These are phyloP conservation scores for Cepaea hortensis DNA, from an alignment of 2,888 invertebrate genomes.

Conservation along the genomic window DNA sequence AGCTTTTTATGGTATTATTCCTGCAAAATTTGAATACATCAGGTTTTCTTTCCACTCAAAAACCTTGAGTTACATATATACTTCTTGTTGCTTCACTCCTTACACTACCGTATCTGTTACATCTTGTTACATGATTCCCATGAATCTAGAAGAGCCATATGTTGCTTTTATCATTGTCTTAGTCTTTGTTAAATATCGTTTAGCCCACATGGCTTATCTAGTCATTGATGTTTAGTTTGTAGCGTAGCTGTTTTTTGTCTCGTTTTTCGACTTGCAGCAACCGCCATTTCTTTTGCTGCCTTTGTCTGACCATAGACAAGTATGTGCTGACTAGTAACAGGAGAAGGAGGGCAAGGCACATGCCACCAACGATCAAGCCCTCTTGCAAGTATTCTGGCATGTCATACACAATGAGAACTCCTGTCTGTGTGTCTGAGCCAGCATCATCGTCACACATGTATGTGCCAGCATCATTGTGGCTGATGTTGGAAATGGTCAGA, in stretches of 20 bases:
- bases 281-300: background rate
- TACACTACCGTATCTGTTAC: no score
- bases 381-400: constrained; percentile 32
- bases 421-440: background rate
- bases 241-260: background rate
- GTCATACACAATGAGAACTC: constrained; percentile 23
- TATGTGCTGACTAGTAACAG: background rate
- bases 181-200: no score
- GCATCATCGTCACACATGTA: constrained; percentile 15
- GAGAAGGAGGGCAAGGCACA: constrained; percentile 4
- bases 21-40: no score
- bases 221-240: background rate
- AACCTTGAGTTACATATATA: no score
- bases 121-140: no score
- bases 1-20: no score
- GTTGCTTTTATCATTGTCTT: no score
- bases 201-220: background rate
- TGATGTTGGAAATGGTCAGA: constrained; percentile 25
- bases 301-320: background rate
- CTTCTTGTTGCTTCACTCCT: no score
- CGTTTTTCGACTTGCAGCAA: background rate
- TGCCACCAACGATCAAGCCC: background rate
- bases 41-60: no score
- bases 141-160: no score
- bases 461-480: background rate